A percentile compares a stretch with the other conserved stretches of the same genome.
Evolutionary conservation across 92 coral and sea anemone species (phyloP).

Genomic region (Umimayanthus chanpuru): DNA sequence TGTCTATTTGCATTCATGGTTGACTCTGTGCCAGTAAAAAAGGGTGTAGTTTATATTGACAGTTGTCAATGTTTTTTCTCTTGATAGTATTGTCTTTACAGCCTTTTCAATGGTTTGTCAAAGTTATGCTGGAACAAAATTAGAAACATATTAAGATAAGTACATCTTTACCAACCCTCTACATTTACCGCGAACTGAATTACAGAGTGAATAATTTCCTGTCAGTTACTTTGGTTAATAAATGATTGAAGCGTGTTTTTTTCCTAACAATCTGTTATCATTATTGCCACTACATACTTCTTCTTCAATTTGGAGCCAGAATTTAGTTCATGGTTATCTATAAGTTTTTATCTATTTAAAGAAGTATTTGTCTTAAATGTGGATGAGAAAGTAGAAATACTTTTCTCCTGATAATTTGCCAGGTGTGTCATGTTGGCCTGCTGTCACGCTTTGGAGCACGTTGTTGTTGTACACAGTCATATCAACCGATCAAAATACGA

Average conservation of each 20-base stretch:
- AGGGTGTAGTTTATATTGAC: slow-evolving; percentile 14
- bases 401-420: neutral
- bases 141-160: neutral
- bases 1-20: slow-evolving; percentile 32
- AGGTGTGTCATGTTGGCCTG: neutral
- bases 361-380: no score
- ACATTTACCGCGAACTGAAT: no score
- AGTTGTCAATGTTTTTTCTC: neutral
- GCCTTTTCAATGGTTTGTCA: neutral
- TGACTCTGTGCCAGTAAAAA: slow-evolving; percentile 22
- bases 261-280: neutral
- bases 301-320: no score
- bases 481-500: neutral
- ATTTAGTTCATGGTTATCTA: no score
- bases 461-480: neutral
- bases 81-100: neutral
- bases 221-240: neutral
- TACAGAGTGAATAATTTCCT: neutral
- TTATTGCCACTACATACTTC: no score
- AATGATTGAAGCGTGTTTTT: neutral
- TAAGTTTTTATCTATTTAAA: no score
- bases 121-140: neutral
- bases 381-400: neutral
- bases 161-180: no score
- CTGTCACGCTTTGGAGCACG: neutral